Base-by-base conservation (phyloP, 2,888 invertebrate genomes). In the Andrena camellia region DNA sequence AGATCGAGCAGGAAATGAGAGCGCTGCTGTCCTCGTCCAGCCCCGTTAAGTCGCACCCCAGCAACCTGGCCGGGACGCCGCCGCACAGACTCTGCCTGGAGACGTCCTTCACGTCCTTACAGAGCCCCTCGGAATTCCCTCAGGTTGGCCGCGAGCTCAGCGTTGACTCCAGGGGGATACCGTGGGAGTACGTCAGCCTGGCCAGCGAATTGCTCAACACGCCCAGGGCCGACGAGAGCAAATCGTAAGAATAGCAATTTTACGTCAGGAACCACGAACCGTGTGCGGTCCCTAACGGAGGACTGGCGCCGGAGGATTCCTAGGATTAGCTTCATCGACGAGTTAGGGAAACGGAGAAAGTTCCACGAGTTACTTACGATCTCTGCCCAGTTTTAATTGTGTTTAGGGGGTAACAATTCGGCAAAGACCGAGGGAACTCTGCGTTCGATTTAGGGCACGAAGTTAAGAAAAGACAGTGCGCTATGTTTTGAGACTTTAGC, bases 51-150 rank as follows among this genome's bases (percentile, higher is more conserved):
- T 83, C 75, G 7, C 89, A 89, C 29, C 80, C 80, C 2, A 71
- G 66, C 68, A 81, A 84, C 70, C 57, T 88, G 62, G 90, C 87
- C 6, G 92, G 90, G 13, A 92, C 92, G 64, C 92, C 92, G 82
- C 92, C 86, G 78, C 94, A 86, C 92, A 94, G 95, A 83, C 94
- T 97, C 62, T 96, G 96, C 90, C 94, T 97, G 81, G 97, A 97
- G 94, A 97, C 97, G 13, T 97, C 97, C 90, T 97, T 97, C 94
- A 96, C 97, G 31, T 96, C 96, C 82, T 93, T 97, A 42, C 96
- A 96, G 90, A 95, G 95, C 88, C 95, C 95, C 1, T 93, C 94
- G 68, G 92, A 93, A 78, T 91, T 92, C 73, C 92, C 93, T 1
- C 92, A 92, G 73, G 91, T 92, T 82, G 90, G 92, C 73, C 91